Percentiles rank a stretch among this genome's conserved stretches.
These are phyloP conservation scores for Nymphalis polychloros DNA, from an alignment of 2,888 invertebrate genomes.

Conservation along the genomic window DNA sequence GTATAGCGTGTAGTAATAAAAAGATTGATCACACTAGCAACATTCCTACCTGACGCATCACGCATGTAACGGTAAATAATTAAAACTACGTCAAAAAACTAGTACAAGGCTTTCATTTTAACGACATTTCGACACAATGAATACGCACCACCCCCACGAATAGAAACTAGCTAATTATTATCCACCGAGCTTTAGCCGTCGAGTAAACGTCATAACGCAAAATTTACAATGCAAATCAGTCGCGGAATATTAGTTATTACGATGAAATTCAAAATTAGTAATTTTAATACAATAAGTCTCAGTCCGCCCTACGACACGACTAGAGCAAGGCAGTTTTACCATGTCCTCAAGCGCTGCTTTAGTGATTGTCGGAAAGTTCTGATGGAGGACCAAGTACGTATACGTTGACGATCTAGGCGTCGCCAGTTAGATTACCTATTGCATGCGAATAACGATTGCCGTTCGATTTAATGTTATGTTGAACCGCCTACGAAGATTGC, in stretches of 20 bases:
- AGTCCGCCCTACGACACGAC: conserved; percentile 75
- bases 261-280: conserved; percentile 79
- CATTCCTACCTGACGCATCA: conserved; percentile 39
- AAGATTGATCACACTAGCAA: conserved; percentile 43
- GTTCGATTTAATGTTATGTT: conserved; percentile 69
- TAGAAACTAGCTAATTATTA: conserved; percentile 82
- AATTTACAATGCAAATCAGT: conserved; percentile 81
- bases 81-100: conserved; percentile 48
- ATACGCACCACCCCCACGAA: conserved; percentile 65
- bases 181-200: conserved; percentile 74
- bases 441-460: conserved; percentile 61
- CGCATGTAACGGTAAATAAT: conserved; percentile 40
- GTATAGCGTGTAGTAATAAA: conserved; percentile 19
- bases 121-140: conserved; percentile 61
- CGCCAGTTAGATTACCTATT: conserved; percentile 53
- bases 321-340: conserved; percentile 67
- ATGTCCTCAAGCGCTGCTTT: conserved; percentile 57
- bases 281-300: conserved; percentile 79
- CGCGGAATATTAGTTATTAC: conserved; percentile 79
- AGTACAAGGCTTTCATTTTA: conserved; percentile 59
- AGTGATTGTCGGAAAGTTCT: conserved; percentile 54
- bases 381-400: conserved; percentile 79
- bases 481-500: conserved; percentile 64
- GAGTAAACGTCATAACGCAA: conserved; percentile 73
- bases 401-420: conserved; percentile 49